Percentiles rank a stretch among this genome's conserved stretches.
These are phyloP conservation scores for Prunella himalayana DNA, from an alignment of 2,113 vertebrate genomes.

Conservation along the genomic window DNA sequence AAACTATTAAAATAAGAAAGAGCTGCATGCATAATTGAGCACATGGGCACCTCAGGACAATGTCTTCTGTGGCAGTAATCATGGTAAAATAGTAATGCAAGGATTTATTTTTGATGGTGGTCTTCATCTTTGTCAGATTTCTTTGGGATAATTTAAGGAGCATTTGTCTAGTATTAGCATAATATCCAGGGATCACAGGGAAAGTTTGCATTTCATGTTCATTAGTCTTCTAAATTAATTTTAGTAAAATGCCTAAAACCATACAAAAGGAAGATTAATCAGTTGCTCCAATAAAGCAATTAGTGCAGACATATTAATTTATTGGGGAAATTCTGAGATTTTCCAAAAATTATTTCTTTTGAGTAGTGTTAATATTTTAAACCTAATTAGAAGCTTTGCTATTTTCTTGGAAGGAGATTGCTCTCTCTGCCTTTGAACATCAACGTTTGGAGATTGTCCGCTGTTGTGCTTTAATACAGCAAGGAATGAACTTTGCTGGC, in stretches of 20 bases:
- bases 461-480: not conserved
- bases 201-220: constrained; percentile 17
- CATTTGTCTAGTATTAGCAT: constrained; percentile 1
- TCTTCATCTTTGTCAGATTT: not conserved
- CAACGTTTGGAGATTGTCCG: accelerated
- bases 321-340: not conserved
- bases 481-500: not conserved
- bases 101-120: not conserved
- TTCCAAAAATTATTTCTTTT: not conserved
- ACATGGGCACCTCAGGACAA: not conserved
- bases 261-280: not conserved
- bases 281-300: not conserved
- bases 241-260: constrained; percentile 28
- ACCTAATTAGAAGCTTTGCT: not conserved
- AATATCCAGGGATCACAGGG: not conserved
- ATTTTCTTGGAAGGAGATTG: not conserved
- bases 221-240: constrained; percentile 38
- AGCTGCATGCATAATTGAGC: not conserved
- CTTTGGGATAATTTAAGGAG: not conserved
- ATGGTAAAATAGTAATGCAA: not conserved
- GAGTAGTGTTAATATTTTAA: not conserved
- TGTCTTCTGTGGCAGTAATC: not conserved
- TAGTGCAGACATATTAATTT: not conserved
- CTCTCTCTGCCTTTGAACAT: not conserved
- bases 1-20: not conserved